Conservation (phyloP, 92 coral and sea anemone genomes). For the Heliopora coerulea region DNA sequence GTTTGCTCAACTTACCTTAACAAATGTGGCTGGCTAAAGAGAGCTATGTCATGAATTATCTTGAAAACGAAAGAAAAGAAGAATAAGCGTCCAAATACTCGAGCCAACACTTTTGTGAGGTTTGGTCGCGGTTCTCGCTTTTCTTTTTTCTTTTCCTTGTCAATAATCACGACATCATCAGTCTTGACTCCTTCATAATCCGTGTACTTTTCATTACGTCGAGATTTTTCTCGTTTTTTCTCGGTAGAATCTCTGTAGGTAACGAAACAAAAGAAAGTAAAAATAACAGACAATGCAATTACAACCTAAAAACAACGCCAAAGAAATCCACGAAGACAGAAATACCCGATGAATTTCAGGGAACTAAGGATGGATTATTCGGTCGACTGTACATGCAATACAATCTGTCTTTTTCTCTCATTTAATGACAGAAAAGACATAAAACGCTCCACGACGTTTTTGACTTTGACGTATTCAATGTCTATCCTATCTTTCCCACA, state of each 20-base stretch:
- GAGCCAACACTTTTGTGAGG: constrained; percentile 8
- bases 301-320: too few relatives aligned
- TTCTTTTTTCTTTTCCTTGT: constrained; percentile 25
- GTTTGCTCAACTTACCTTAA: constrained; percentile 36
- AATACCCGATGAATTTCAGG: too few relatives aligned
- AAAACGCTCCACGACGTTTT: too few relatives aligned
- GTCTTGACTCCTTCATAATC: constrained; percentile 33
- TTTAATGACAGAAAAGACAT: too few relatives aligned
- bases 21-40: constrained; percentile 28
- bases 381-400: too few relatives aligned
- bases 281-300: too few relatives aligned
- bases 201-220: not conserved
- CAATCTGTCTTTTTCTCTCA: too few relatives aligned
- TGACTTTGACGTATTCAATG: too few relatives aligned
- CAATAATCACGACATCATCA: constrained; percentile 25
- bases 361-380: too few relatives aligned
- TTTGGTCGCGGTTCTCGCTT: constrained; percentile 35
- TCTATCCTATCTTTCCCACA: too few relatives aligned
- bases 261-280: not conserved
- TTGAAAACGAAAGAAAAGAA: constrained; percentile 18
- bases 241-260: constrained; percentile 1
- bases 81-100: constrained; percentile 25
- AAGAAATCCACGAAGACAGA: too few relatives aligned
- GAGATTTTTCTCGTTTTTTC: constrained; percentile 9
- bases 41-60: constrained; percentile 20